A percentile compares a stretch with the other conserved stretches of the same genome.
Evolutionary conservation across 1,140 invertebrate species (phyloP).

Genomic region (Bombus soroeensis): DNA sequence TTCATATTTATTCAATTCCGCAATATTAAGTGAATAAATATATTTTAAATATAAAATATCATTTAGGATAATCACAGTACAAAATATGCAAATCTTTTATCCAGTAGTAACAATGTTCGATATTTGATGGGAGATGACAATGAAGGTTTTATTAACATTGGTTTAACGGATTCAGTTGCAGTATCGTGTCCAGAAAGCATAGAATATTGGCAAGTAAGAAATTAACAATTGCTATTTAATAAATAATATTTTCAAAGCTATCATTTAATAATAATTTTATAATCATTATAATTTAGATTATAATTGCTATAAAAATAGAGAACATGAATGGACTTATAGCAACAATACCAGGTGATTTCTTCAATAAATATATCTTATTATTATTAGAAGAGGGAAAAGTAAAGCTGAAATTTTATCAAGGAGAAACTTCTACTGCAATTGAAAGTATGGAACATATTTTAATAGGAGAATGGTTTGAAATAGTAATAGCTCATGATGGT

Average conservation of each 20-base stretch:
- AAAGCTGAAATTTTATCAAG: conserved; percentile 31
- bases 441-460: conserved; percentile 41
- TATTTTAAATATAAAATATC: not conserved
- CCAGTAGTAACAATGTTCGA: conserved; percentile 19
- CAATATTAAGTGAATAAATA: not conserved
- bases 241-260: not conserved
- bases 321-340: conserved; percentile 29
- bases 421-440: not conserved
- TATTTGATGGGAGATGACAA: conserved; percentile 45
- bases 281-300: conserved; percentile 22
- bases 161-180: conserved; percentile 34
- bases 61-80: conserved; percentile 9
- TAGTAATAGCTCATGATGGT: conserved; percentile 20
- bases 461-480: conserved; percentile 39
- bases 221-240: not conserved
- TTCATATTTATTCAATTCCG: not conserved
- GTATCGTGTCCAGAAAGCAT: conserved; percentile 21
- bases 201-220: conserved; percentile 49
- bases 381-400: conserved; percentile 38
- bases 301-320: conserved; percentile 32
- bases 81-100: conserved; percentile 4
- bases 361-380: conserved; percentile 38
- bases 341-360: conserved; percentile 28
- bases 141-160: conserved; percentile 34
- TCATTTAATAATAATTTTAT: not conserved